Percentiles rank a stretch among this genome's conserved stretches.
These are phyloP conservation scores for Drosophila kuntzei DNA, from an alignment of 2,888 invertebrate genomes.

Conservation along the genomic window DNA sequence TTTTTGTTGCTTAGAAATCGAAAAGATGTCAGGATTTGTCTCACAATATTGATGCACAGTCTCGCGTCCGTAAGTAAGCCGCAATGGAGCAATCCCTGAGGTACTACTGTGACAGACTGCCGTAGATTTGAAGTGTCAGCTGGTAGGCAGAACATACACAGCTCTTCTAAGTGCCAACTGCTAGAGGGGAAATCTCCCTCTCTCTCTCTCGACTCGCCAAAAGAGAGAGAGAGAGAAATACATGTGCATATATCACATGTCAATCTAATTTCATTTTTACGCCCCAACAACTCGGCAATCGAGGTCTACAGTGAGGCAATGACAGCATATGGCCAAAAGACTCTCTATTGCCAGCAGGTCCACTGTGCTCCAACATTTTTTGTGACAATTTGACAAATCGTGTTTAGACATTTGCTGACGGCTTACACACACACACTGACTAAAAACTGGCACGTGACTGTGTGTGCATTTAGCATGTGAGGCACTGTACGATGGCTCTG, in stretches of 20 bases:
- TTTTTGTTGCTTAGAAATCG: slow-evolving; percentile 55
- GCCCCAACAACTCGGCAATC: slow-evolving; percentile 62
- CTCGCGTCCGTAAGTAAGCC: slow-evolving; percentile 29
- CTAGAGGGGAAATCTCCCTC: no score
- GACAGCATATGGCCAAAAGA: slow-evolving; percentile 48
- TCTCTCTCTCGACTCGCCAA: no score
- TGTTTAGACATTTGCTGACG: slow-evolving; percentile 78
- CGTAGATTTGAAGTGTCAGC: slow-evolving; percentile 67
- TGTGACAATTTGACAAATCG: slow-evolving; percentile 79
- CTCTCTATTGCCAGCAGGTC: slow-evolving; percentile 34
- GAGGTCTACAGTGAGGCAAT: slow-evolving; percentile 50
- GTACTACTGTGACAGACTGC: slow-evolving; percentile 67
- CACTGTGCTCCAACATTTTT: slow-evolving; percentile 38
- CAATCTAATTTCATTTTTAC: slow-evolving; percentile 82
- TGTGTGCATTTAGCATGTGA: slow-evolving; percentile 31
- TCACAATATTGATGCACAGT: slow-evolving; percentile 57
- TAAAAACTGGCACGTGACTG: slow-evolving; percentile 59
- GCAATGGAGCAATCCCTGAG: slow-evolving; percentile 53
- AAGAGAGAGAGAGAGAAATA: slow-evolving; percentile 2
- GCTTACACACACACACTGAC: slow-evolving; percentile 36
- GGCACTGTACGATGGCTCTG: slow-evolving; percentile 17
- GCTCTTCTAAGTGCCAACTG: neutral
- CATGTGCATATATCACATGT: slow-evolving; percentile 73
- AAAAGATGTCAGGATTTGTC: slow-evolving; percentile 66
- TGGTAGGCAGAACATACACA: slow-evolving; percentile 28